Percentiles rank a stretch among this genome's conserved stretches.
phyloP scores from a whole-genome alignment of 1,140 invertebrate species.

The Globodera rostochiensis region DNA sequence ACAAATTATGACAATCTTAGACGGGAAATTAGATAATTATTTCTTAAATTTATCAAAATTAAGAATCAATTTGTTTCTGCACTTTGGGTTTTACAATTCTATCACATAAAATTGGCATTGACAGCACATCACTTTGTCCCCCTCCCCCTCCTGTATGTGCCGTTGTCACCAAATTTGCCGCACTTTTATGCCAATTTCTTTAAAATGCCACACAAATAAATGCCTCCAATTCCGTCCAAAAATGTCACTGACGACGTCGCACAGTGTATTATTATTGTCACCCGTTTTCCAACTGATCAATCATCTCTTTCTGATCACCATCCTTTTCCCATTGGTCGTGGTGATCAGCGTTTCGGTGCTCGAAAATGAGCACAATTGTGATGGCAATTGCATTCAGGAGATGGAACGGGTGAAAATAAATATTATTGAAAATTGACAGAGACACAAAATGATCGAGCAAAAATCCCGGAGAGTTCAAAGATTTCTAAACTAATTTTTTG shows the following conservation, averaged over 20 bases:
- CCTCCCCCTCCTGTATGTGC: neutral
- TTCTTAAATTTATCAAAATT: no score
- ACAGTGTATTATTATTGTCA: neutral
- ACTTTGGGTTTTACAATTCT: no score
- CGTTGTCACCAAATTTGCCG: no score
- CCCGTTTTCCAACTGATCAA: neutral
- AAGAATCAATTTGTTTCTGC: no score
- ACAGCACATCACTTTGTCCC: neutral
- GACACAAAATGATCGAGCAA: no score
- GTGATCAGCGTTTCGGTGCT: neutral
- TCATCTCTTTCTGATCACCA: neutral
- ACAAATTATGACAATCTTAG: no score
- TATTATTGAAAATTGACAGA: neutral
- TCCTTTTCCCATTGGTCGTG: neutral
- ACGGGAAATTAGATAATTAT: no score
- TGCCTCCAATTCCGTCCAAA: neutral
- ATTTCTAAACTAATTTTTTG: no score
- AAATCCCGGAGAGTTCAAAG: no score
- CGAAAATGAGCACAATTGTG: slow-evolving; percentile 7
- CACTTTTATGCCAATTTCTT: no score
- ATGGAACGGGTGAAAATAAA: slow-evolving; percentile 20
- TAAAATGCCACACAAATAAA: no score
- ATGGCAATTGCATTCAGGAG: slow-evolving; percentile 33
- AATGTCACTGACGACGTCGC: neutral
- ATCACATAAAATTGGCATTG: neutral